Conservation (phyloP, 2,888 invertebrate genomes). For the Hypomecis punctinalis region DNA sequence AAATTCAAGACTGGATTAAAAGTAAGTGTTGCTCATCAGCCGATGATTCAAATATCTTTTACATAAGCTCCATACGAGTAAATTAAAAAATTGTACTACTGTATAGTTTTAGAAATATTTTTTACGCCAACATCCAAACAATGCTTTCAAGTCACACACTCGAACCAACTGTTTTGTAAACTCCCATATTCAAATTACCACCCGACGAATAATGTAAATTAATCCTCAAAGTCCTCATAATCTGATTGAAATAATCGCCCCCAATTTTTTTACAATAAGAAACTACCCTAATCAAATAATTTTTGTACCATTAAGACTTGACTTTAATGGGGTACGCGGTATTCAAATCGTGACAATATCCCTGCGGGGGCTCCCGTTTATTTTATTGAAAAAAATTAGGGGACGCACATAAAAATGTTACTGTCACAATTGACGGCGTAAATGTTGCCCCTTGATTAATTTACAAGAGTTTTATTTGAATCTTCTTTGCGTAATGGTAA, state of each 20-base stretch:
- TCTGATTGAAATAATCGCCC: conserved; percentile 39
- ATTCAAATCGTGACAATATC: conserved; percentile 46
- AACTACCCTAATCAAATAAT: conserved; percentile 47
- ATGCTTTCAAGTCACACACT: neutral
- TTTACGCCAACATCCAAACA: neutral
- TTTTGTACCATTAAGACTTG: conserved; percentile 45
- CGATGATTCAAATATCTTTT: no score
- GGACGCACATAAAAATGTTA: conserved; percentile 38
- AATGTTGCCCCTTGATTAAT: conserved; percentile 13
- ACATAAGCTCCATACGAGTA: no score
- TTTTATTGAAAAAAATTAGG: conserved; percentile 44
- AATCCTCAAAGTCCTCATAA: conserved; percentile 40
- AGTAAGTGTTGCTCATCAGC: no score
- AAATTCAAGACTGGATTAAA: no score
- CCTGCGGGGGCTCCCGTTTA: conserved; percentile 45
- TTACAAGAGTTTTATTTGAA: conserved; percentile 12
- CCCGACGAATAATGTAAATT: conserved; percentile 34
- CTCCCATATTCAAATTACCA: conserved; percentile 28
- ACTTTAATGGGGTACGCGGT: conserved; percentile 45
- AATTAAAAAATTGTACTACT: no score
- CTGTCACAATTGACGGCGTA: conserved; percentile 28
- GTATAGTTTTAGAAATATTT: neutral
- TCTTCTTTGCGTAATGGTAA: neutral
- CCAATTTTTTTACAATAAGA: conserved; percentile 33
- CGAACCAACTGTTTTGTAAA: neutral